phyloP scores from a whole-genome alignment of 2,113 vertebrate genomes.

The Phrynosoma blainvillii region DNA sequence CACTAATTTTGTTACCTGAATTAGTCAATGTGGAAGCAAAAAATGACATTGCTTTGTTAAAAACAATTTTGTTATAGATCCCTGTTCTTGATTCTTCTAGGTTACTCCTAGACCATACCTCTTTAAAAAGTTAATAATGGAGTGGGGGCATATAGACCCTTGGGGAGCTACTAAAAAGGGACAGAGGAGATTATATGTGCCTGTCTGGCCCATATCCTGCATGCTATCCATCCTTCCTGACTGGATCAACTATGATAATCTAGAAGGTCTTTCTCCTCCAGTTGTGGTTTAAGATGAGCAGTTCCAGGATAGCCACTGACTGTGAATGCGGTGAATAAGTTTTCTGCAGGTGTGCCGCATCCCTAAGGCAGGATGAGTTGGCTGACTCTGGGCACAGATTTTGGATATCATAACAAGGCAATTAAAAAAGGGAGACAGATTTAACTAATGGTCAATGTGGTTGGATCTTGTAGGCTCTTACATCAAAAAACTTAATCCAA shows the following conservation, averaged over 20 bases:
- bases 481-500: no score
- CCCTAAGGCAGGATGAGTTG: neutral
- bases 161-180: no score
- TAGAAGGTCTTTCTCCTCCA: neutral
- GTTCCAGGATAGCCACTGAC: neutral
- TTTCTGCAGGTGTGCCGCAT: no score
- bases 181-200: no score
- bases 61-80: no score
- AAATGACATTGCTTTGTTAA: neutral
- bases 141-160: no score
- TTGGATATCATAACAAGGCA: neutral
- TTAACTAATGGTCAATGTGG: no score
- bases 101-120: no score
- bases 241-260: neutral
- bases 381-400: neutral
- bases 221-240: neutral
- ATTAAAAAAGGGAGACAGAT: neutral
- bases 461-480: no score
- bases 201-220: neutral
- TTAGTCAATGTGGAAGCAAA: neutral
- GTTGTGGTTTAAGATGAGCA: neutral
- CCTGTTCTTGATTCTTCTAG: no score
- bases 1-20: neutral
- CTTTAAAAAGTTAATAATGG: no score
- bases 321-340: neutral